Conservation (phyloP, 2,888 invertebrate species). For the Oscheius sp. region DNA sequence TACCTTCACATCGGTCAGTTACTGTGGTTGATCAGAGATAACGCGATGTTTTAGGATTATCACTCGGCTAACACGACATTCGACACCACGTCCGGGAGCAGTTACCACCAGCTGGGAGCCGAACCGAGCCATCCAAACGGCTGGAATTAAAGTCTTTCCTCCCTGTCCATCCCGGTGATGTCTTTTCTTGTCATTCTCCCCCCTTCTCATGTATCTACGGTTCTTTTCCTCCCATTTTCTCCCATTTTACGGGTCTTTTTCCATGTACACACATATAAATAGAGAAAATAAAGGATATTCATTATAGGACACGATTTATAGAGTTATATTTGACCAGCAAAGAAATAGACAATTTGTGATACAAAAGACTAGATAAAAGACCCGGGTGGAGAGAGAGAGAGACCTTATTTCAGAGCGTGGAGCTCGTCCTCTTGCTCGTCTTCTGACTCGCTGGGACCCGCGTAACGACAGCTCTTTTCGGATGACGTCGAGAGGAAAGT, state of each 20-base stretch:
- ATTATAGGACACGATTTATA: not conserved
- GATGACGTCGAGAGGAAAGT: conserved; percentile 65
- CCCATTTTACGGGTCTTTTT: conserved; percentile 9
- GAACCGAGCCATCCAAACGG: not conserved
- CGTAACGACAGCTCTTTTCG: conserved; percentile 64
- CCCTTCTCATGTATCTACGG: not conserved
- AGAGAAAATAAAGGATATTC: no score
- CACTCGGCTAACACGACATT: conserved; percentile 24
- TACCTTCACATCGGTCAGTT: conserved; percentile 12
- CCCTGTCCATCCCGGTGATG: not conserved
- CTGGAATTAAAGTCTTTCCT: conserved; percentile 1
- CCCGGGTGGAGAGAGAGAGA: not conserved
- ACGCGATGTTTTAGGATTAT: not conserved
- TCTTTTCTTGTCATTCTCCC: conserved; percentile 5
- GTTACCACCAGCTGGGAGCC: conserved; percentile 24
- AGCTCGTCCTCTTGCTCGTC: conserved; percentile 32
- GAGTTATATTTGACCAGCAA: conserved; percentile 5
- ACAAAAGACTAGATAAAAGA: conserved; percentile 25
- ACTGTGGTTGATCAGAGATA: no score
- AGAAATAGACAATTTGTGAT: not conserved
- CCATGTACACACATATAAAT: conserved; percentile 4
- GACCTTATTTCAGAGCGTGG: not conserved
- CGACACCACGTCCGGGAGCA: conserved; percentile 22
- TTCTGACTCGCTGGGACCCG: conserved; percentile 35
- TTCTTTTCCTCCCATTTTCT: conserved; percentile 1